A percentile compares a stretch with the other conserved stretches of the same genome.
phyloP scores from a whole-genome alignment of 2,888 invertebrate genomes.

The Agonopterix subpropinquella region DNA sequence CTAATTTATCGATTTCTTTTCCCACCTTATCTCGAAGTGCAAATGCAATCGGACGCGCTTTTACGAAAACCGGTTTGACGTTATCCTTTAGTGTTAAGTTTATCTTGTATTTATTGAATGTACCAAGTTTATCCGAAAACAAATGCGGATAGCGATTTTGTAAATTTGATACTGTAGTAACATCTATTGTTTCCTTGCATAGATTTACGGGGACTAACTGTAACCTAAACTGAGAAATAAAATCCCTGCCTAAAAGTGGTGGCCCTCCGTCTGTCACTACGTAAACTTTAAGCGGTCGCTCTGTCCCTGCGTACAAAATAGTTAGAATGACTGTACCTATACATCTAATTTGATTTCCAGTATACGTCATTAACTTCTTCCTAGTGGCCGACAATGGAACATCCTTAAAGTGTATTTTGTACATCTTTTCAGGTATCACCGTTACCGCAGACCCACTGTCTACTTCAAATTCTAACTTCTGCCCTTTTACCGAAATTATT shows the following conservation, averaged over 20 bases:
- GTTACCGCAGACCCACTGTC: slow-evolving; percentile 8
- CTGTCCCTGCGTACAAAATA: slow-evolving; percentile 1
- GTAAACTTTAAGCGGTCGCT: slow-evolving; percentile 1
- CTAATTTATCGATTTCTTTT: slow-evolving; percentile 10
- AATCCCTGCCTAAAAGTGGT: slow-evolving; percentile 13
- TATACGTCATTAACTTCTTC: slow-evolving; percentile 7
- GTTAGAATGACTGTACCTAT: slow-evolving; percentile 1
- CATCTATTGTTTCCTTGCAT: not conserved
- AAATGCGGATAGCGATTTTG: not conserved
- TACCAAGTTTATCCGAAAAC: not conserved
- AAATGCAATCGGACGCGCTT: slow-evolving; percentile 12
- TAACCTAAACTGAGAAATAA: slow-evolving; percentile 9
- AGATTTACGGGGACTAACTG: slow-evolving; percentile 3
- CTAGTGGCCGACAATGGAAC: slow-evolving; percentile 8
- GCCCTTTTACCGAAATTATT: slow-evolving; percentile 5
- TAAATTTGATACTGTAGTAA: not conserved
- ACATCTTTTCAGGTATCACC: slow-evolving; percentile 3
- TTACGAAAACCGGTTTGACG: slow-evolving; percentile 13
- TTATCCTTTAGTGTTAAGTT: slow-evolving; percentile 12
- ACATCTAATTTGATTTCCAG: slow-evolving; percentile 5
- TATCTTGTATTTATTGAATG: slow-evolving; percentile 2
- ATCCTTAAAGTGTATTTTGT: slow-evolving; percentile 4
- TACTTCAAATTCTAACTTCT: slow-evolving; percentile 1
- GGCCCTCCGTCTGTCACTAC: slow-evolving; percentile 12
- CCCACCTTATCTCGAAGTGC: slow-evolving; percentile 13